Conservation (phyloP, 2,113 vertebrate species). For the Melospiza georgiana region DNA sequence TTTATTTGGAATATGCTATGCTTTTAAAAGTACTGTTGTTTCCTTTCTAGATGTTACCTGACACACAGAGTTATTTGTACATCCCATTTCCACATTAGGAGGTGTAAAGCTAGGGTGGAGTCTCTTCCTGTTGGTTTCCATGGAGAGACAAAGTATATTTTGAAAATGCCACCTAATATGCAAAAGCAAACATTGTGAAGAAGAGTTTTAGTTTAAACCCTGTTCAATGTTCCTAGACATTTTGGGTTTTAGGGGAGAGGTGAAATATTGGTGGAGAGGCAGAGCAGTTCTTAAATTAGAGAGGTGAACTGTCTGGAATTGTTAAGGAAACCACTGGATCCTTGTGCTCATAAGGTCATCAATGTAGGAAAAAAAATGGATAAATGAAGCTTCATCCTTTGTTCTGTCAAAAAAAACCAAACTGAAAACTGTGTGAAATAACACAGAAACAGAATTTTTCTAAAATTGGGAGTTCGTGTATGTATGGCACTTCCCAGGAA, state of each 20-base stretch:
- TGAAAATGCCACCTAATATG: background rate
- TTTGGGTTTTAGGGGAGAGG: background rate
- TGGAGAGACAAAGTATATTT: background rate
- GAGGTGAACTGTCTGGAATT: background rate
- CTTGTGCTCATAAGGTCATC: background rate
- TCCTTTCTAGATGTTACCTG: background rate
- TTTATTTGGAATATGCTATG: background rate
- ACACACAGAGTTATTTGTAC: too few relatives aligned
- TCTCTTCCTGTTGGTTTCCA: background rate
- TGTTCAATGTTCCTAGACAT: background rate
- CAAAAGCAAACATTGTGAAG: background rate
- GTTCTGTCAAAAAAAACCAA: background rate
- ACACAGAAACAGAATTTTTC: background rate
- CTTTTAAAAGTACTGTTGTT: background rate
- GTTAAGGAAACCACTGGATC: background rate
- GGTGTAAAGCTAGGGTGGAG: rapidly evolving
- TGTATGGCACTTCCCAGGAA: background rate
- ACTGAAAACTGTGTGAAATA: background rate
- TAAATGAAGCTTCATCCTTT: background rate
- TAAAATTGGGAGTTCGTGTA: background rate
- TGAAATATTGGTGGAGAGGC: background rate
- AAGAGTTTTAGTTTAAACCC: background rate
- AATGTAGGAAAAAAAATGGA: background rate
- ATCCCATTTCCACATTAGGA: background rate
- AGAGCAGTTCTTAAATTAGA: background rate